phyloP scores from a whole-genome alignment of 2,888 invertebrate species.

The Acleris literana region DNA sequence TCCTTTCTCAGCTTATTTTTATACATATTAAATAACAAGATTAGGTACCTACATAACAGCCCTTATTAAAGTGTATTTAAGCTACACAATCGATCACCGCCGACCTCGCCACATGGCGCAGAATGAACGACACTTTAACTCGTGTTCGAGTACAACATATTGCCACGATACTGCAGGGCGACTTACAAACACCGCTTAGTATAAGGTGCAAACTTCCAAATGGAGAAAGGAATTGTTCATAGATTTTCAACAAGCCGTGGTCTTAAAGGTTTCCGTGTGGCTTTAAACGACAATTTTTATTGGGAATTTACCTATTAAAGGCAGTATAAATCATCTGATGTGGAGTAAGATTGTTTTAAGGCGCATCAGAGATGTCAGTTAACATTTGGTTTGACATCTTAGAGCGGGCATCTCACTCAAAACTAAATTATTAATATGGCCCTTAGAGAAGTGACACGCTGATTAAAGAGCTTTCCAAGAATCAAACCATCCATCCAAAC shows the following conservation, averaged over 20 bases:
- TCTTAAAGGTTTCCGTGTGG: neutral
- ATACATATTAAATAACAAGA: neutral
- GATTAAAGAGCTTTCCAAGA: no score
- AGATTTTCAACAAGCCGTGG: slow-evolving; percentile 22
- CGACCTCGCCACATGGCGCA: slow-evolving; percentile 35
- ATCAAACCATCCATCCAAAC: no score
- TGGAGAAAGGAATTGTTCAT: slow-evolving; percentile 23
- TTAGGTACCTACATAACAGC: slow-evolving; percentile 5
- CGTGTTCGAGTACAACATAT: slow-evolving; percentile 32
- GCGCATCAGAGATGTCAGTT: no score
- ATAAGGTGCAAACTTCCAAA: slow-evolving; percentile 21
- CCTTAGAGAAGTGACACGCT: no score
- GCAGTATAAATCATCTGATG: neutral
- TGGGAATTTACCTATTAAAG: neutral
- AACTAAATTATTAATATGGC: no score
- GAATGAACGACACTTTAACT: slow-evolving; percentile 37
- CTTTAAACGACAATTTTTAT: neutral
- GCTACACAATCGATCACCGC: slow-evolving; percentile 35
- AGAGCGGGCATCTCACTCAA: no score
- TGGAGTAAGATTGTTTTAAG: no score
- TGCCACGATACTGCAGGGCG: slow-evolving; percentile 30
- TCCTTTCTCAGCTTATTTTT: neutral
- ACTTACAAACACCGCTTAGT: slow-evolving; percentile 27
- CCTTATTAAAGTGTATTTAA: slow-evolving; percentile 27
- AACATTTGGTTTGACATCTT: no score